Base-by-base conservation (phyloP, 2,797 vertebrate genomes). In the Danio choprae region DNA sequence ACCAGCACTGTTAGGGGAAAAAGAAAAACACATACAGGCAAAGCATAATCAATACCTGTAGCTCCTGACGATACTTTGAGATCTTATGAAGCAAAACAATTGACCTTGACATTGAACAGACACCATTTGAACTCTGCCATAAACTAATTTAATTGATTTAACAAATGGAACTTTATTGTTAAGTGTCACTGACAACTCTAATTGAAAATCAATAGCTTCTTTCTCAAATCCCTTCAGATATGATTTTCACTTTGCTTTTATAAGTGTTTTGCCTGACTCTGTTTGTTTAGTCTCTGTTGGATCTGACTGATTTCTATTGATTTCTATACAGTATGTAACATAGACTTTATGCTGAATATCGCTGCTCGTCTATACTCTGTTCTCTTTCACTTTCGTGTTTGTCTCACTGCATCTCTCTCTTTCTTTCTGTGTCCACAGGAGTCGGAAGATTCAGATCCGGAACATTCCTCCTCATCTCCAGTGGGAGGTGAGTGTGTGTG, bases 391-490 rank as follows among this genome's bases (percentile, higher is more conserved):
- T 55, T 60, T 62, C 18, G 36, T 20, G 22, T 20, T 59, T 40
- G 7, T 76, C 55, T 76, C 51, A 58, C 44, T 20, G 16, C 65
- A 22, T 67, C 85, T 84, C 84, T 83, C 62, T 85, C 86, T 80
- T 88, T 83, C 92, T 84, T 90, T 88, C 90, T 87, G 85, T 90
- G 85, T 93, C 93, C 88, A 89, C 93, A 98, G 97, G 95, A 97
- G 96, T 96, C 95, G 96, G 87, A 98, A 96, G 93, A 96, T 98
- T 90, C 97, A 98, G 93, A 96, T 98, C 92, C 95, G 97, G 91
- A 98, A 98, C 92, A 98, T 98, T 89, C 96, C 97, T 38, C 96
- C 97, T 85, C 94, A 98, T 93, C 94, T 98, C 83, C 97, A 97
- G 90, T 98, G 97, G 97, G 97, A 98, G 96, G 97, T 98, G 93